Conservation (phyloP, 92 coral and sea anemone genomes). For the Chrysogorgia sp. region DNA sequence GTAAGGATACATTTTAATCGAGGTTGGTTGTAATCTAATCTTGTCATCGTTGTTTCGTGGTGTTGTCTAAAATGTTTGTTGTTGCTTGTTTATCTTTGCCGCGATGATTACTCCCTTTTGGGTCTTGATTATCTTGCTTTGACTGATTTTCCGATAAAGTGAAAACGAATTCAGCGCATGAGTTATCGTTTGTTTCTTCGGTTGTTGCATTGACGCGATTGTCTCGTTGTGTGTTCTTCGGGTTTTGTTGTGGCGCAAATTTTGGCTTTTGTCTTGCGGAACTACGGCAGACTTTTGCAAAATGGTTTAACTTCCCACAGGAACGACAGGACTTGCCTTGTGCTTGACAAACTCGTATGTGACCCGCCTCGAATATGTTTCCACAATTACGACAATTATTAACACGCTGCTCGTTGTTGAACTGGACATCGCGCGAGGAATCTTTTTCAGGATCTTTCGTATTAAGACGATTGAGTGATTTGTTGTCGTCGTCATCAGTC, state of each 20-base stretch:
- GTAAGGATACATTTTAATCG: neutral
- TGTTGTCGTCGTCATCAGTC: neutral
- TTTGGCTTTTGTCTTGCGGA: neutral
- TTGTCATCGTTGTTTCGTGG: neutral
- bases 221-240: neutral
- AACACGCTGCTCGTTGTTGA: neutral
- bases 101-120: neutral
- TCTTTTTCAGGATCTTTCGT: neutral
- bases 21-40: neutral
- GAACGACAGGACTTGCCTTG: constrained; percentile 58
- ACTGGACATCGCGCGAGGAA: neutral
- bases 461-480: neutral
- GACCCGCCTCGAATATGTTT: neutral
- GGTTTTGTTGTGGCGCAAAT: neutral
- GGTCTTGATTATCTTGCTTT: neutral
- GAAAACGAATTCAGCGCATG: neutral
- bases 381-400: constrained; percentile 2
- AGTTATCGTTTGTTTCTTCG: neutral
- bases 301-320: constrained; percentile 61
- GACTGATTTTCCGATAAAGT: neutral
- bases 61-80: neutral
- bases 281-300: constrained; percentile 60
- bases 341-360: constrained; percentile 47
- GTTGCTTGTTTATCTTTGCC: neutral
- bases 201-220: constrained; percentile 3